Base-by-base conservation (phyloP, 2,797 vertebrate species). In the Columba guinea region DNA sequence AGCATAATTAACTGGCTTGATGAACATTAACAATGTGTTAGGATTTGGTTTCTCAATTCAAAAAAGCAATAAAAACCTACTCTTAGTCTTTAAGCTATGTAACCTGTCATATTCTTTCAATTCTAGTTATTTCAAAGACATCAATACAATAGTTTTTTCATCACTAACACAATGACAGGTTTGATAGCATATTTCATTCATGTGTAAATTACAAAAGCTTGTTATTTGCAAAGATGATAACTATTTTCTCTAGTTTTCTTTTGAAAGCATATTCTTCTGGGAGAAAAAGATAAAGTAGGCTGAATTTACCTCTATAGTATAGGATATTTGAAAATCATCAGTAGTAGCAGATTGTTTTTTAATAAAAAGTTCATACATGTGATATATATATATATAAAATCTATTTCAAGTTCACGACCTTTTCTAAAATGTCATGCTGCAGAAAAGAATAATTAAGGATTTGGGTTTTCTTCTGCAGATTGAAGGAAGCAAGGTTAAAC, bases 11-110 rank as follows among this genome's bases (percentile, higher is more conserved):
- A 73, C 65, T 85, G 87, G 26, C 30, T 91, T 94, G 86, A 73
- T 88, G 76, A 95, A 80, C 80, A 84, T 88, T 90, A 88, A 81
- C 64, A 92, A 90, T 67, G 4, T n/a, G 35, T 59, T 68, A 93
- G 68, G 23, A 78, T 84, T 62, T 78, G 11, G 16, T 60, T 18
- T 79, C 37, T 59, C 27, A 93, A 27, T 71, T 91, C 23, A 76
- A 60, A 81, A 92, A 94, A 51, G 2, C 67, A 68, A 70, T 15
- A 7, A 88, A 70, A 96, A 95, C 30, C 10, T 53, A 26, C 53
- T 81, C n/a, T 51, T 84, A 37, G 51, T 34, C 48, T 68, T 90
- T 37, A 80, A 88, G 53, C 18, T 77, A 70, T 11, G 44, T 39
- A 56, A 58, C 13, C 8, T 90, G 32, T 78, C 58, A 11, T 3